These are phyloP conservation scores for Myodes glareolus DNA, from an alignment of 2,113 vertebrate genomes.

Conservation along the genomic window DNA sequence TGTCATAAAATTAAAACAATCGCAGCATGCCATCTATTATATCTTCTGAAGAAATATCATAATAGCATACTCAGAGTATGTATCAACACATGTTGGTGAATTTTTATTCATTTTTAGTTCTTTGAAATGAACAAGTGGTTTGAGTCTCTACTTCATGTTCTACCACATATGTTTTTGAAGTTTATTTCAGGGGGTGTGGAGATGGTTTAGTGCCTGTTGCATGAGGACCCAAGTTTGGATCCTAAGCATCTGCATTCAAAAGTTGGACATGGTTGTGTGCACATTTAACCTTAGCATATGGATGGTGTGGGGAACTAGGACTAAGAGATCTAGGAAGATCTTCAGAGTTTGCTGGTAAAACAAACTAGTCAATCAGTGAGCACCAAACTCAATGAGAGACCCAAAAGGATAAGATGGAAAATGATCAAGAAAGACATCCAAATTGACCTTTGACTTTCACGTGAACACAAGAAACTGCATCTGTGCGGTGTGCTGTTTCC, in stretches of 20 bases:
- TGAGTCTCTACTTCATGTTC: background rate
- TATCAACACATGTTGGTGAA: background rate
- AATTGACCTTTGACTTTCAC: background rate
- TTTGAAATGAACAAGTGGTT: background rate
- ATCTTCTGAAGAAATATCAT: background rate
- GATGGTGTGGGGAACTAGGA: background rate
- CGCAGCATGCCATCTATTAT: background rate
- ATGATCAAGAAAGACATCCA: background rate
- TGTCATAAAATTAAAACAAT: background rate
- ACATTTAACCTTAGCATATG: background rate
- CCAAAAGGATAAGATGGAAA: background rate
- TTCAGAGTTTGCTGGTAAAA: background rate
- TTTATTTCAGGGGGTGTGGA: background rate
- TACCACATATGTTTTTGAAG: background rate
- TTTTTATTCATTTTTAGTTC: background rate
- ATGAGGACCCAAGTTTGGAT: too few species aligned
- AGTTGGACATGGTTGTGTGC: background rate
- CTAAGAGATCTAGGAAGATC: background rate
- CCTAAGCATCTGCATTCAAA: background rate
- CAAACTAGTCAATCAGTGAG: background rate
- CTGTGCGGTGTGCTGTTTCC: background rate
- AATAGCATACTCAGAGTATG: background rate
- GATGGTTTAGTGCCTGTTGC: background rate
- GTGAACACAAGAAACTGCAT: background rate
- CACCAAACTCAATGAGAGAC: background rate